Conservation (phyloP, 1,140 invertebrate species). For the Arctopsyche grandis region DNA sequence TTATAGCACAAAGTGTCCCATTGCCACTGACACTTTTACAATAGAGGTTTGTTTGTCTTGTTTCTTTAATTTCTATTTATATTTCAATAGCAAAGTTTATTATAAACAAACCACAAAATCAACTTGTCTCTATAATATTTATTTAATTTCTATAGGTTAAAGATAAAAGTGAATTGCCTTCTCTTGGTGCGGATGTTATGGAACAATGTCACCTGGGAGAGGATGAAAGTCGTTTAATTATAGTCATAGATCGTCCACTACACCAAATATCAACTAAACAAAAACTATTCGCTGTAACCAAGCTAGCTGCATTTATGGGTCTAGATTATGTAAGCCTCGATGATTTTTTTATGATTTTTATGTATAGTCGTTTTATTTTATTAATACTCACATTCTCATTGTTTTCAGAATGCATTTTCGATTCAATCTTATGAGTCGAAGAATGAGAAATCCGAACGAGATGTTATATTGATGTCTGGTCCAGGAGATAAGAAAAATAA, state of each 20-base stretch:
- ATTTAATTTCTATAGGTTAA: slow-evolving; percentile 61
- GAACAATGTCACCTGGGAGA: slow-evolving; percentile 58
- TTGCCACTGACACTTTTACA: slow-evolving; percentile 63
- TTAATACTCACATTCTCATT: background rate
- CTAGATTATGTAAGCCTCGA: slow-evolving; percentile 60
- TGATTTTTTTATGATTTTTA: background rate
- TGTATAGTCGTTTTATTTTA: background rate
- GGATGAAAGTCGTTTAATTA: slow-evolving; percentile 60
- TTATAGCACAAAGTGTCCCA: slow-evolving; percentile 59
- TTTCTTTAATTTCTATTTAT: background rate
- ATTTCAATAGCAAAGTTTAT: background rate
- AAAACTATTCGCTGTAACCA: slow-evolving; percentile 62
- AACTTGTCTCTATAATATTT: slow-evolving; percentile 12
- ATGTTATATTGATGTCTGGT: slow-evolving; percentile 43
- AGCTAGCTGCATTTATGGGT: slow-evolving; percentile 65
- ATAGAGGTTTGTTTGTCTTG: slow-evolving; percentile 58
- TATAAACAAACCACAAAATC: background rate
- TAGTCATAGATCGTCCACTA: slow-evolving; percentile 61
- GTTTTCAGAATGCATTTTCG: slow-evolving; percentile 49
- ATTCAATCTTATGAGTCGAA: slow-evolving; percentile 48
- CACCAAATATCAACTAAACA: slow-evolving; percentile 60
- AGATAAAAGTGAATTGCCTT: slow-evolving; percentile 62
- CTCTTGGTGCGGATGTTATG: slow-evolving; percentile 58
- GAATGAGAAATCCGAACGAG: slow-evolving; percentile 26
- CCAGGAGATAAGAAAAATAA: slow-evolving; percentile 42